Conservation (phyloP, 2,797 vertebrate species). For the Morelia viridis region DNA sequence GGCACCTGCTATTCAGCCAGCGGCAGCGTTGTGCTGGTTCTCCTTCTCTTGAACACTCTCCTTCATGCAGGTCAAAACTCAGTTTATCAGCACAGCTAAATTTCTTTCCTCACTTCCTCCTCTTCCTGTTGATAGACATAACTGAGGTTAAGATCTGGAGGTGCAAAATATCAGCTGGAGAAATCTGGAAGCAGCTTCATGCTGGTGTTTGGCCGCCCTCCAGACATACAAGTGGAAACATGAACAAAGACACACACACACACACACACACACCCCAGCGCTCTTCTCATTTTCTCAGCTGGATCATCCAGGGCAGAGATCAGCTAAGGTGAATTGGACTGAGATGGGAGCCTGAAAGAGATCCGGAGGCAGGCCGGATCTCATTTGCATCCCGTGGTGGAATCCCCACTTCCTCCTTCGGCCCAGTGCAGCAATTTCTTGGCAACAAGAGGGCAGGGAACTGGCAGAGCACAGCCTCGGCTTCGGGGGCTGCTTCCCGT, state of each 20-base stretch:
- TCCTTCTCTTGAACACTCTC: background rate
- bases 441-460: background rate
- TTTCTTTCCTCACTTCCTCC: background rate
- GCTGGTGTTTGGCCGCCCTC: background rate
- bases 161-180: background rate
- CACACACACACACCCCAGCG: background rate
- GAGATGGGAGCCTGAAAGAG: rapidly evolving
- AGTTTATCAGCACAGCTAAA: background rate
- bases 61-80: background rate
- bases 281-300: background rate
- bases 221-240: rapidly evolving
- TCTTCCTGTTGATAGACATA: background rate
- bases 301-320: background rate
- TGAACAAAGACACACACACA: background rate
- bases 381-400: background rate
- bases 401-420: background rate
- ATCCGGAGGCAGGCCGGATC: background rate
- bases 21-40: background rate
- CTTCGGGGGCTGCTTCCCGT: background rate
- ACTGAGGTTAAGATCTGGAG: background rate
- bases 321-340: background rate
- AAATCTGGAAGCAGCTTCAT: background rate
- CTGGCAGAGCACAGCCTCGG: too few species aligned
- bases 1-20: background rate
- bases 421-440: background rate